These are phyloP conservation scores for Eulithis testata DNA, from an alignment of 2,888 invertebrate species.

Conservation along the genomic window DNA sequence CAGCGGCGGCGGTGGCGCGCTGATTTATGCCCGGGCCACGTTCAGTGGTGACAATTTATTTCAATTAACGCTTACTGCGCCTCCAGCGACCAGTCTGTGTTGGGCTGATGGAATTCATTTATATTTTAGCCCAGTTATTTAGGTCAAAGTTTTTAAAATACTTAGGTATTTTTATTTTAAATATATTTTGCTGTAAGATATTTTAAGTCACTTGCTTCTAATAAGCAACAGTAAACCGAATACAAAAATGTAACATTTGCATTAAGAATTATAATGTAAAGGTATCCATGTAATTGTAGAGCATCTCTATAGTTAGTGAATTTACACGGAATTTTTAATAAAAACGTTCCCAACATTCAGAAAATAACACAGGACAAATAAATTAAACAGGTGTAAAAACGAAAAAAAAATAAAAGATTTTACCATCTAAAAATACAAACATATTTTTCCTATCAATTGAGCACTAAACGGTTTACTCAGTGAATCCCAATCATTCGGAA, in stretches of 20 bases:
- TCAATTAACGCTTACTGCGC: slow-evolving; percentile 76
- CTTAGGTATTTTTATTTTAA: not conserved
- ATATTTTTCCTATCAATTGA: slow-evolving; percentile 53
- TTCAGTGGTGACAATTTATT: slow-evolving; percentile 81
- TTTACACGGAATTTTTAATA: too few relatives aligned
- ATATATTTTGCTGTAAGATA: too few relatives aligned
- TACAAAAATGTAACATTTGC: too few relatives aligned
- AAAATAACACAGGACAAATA: too few relatives aligned
- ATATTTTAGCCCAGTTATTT: slow-evolving; percentile 28
- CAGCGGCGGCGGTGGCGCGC: slow-evolving; percentile 42
- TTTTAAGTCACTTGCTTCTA: too few relatives aligned
- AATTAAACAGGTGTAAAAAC: not conserved
- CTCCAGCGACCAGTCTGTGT: slow-evolving; percentile 54
- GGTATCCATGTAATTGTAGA: too few relatives aligned
- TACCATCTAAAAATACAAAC: slow-evolving; percentile 26
- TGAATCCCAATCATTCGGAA: slow-evolving; percentile 71
- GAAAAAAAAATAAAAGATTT: not conserved
- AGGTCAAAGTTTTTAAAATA: slow-evolving; percentile 11
- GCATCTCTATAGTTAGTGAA: too few relatives aligned
- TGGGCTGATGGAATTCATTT: slow-evolving; percentile 35
- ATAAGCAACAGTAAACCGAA: too few relatives aligned
- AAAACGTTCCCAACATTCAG: too few relatives aligned
- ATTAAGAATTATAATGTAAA: too few relatives aligned
- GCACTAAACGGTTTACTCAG: slow-evolving; percentile 71
- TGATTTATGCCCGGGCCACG: slow-evolving; percentile 81